Conservation (phyloP, 2,888 invertebrate genomes). For the Noctua janthe region DNA sequence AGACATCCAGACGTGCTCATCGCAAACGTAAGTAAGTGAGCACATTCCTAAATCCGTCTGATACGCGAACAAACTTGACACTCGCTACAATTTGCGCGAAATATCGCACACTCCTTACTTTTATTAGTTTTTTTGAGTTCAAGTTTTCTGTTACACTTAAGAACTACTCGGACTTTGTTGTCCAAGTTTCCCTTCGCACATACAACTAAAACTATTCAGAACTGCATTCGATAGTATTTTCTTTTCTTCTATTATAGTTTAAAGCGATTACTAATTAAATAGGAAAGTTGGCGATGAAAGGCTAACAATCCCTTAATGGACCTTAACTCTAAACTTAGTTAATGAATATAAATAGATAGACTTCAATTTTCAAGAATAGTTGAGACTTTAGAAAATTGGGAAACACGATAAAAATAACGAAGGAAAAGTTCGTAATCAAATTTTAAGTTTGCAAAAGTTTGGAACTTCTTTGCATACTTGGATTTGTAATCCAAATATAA, state of each 20-base stretch:
- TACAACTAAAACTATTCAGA: constrained; percentile 56
- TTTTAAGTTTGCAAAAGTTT: constrained; percentile 56
- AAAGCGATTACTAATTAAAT: constrained; percentile 51
- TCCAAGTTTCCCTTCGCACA: constrained; percentile 39
- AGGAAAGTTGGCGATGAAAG: constrained; percentile 43
- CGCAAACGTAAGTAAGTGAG: constrained; percentile 27
- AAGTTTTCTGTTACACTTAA: constrained; percentile 48
- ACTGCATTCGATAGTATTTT: constrained; percentile 41
- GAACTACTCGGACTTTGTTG: constrained; percentile 37
- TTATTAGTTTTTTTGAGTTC: constrained; percentile 52
- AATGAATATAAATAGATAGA: constrained; percentile 56
- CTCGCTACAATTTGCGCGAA: constrained; percentile 50
- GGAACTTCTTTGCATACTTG: constrained; percentile 48
- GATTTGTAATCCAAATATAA: constrained; percentile 59
- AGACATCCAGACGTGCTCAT: constrained; percentile 35
- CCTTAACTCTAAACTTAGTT: constrained; percentile 41
- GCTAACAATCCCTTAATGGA: constrained; percentile 51
- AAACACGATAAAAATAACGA: constrained; percentile 59
- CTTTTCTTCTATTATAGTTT: constrained; percentile 19
- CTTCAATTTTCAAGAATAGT: constrained; percentile 48
- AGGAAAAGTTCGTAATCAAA: constrained; percentile 59
- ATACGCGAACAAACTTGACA: constrained; percentile 53
- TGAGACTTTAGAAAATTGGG: constrained; percentile 47
- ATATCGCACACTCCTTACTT: constrained; percentile 46
- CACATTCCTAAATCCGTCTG: constrained; percentile 39